Evolutionary conservation across 2,888 invertebrate species (phyloP).

Genomic region (Drosophila subquinaria): DNA sequence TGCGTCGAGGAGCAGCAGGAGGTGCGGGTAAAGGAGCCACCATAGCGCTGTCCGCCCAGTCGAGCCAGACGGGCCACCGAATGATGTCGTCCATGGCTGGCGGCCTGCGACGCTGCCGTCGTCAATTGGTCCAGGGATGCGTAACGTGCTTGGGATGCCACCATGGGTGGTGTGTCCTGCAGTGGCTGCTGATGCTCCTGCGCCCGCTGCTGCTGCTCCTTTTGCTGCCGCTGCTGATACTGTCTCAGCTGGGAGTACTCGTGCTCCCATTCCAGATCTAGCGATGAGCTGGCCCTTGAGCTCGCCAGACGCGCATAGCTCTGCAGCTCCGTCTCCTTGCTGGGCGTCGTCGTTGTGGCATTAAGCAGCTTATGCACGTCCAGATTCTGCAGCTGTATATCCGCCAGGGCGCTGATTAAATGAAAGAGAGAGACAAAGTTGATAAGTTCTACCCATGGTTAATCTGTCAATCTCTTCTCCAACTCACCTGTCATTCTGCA

Average conservation of each 20-base stretch:
- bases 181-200: constrained; percentile 29
- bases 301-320: constrained; percentile 77
- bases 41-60: constrained; percentile 60
- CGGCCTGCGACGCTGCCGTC: constrained; percentile 56
- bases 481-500: constrained; percentile 69
- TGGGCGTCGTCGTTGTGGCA: constrained; percentile 72
- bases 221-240: constrained; percentile 59
- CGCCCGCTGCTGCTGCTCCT: constrained; percentile 26
- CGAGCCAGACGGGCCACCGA: constrained; percentile 44
- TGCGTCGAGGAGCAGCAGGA: constrained; percentile 85
- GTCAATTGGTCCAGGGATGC: constrained; percentile 72
- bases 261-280: constrained; percentile 91
- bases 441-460: no score
- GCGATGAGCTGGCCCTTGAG: constrained; percentile 88
- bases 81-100: constrained; percentile 46
- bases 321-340: constrained; percentile 81
- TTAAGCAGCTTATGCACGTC: constrained; percentile 87
- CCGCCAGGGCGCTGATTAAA: constrained; percentile 80
- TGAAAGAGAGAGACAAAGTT: not conserved
- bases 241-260: constrained; percentile 85
- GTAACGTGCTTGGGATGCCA: constrained; percentile 48
- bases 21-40: constrained; percentile 81
- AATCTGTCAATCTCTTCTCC: no score
- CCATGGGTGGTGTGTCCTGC: constrained; percentile 37
- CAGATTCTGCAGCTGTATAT: constrained; percentile 88